Evolutionary conservation across 2,113 vertebrate genomes (phyloP).

Genomic region (Synchiropus splendidus): DNA sequence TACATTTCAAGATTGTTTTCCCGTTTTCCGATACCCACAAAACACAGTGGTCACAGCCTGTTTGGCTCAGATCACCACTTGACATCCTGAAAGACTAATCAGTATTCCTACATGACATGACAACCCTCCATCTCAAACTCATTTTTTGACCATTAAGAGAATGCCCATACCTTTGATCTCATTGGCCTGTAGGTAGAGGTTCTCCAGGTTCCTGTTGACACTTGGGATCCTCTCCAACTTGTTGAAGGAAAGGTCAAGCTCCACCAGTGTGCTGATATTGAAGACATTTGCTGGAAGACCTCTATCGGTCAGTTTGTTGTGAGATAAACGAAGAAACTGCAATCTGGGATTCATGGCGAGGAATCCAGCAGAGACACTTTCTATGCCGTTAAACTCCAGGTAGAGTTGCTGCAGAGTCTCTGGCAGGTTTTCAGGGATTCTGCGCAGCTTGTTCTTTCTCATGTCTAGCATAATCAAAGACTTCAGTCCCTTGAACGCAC

Average conservation of each 20-base stretch:
- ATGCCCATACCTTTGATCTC: conserved; percentile 78
- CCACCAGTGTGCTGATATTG: conserved; percentile 82
- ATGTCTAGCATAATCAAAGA: conserved; percentile 80
- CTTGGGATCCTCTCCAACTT: conserved; percentile 81
- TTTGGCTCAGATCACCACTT: too few relatives aligned
- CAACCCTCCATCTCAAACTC: too few relatives aligned
- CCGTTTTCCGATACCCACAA: too few relatives aligned
- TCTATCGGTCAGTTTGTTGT: conserved; percentile 81
- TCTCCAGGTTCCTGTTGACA: conserved; percentile 83
- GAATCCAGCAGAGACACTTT: conserved; percentile 72
- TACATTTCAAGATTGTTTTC: too few relatives aligned
- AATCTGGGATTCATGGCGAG: conserved; percentile 68
- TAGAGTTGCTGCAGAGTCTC: conserved; percentile 78
- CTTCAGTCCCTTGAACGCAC: conserved; percentile 74
- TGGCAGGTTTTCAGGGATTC: conserved; percentile 76
- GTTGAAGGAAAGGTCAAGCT: conserved; percentile 92
- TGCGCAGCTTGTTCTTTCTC: conserved; percentile 76
- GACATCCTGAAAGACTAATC: too few relatives aligned
- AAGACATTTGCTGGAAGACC: conserved; percentile 82
- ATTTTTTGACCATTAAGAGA: too few relatives aligned
- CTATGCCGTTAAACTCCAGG: conserved; percentile 81
- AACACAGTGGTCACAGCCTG: too few relatives aligned
- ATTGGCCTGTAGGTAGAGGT: conserved; percentile 93
- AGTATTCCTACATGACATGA: too few relatives aligned
- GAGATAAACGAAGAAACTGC: conserved; percentile 81